Conservation (phyloP, 2,113 vertebrate genomes). For the Nettapus auritus region DNA sequence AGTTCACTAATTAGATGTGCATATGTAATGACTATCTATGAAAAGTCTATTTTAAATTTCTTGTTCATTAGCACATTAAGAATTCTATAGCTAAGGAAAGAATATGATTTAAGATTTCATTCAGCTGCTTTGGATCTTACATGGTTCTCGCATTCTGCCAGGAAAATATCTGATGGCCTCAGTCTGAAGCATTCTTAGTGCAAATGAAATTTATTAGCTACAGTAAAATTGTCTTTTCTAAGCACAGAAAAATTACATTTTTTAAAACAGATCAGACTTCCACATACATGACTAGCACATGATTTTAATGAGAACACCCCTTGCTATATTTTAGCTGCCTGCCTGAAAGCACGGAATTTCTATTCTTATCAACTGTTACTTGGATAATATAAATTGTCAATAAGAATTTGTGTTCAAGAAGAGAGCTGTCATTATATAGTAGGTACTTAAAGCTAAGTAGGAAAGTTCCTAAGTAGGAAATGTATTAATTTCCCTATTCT, state of each 20-base stretch:
- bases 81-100: not conserved
- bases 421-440: not conserved
- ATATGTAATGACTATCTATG: not conserved
- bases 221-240: not conserved
- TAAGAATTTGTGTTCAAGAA: not conserved
- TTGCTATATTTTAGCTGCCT: not conserved
- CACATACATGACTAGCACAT: not conserved
- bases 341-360: not conserved
- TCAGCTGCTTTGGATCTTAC: not conserved
- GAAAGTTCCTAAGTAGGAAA: not conserved
- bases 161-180: not conserved
- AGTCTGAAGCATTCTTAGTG: not conserved
- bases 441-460: not conserved
- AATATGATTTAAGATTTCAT: not conserved
- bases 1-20: not conserved
- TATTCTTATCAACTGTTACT: no score
- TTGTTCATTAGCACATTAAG: not conserved
- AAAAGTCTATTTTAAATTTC: not conserved
- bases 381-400: no score
- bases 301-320: not conserved
- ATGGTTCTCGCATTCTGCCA: not conserved
- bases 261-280: not conserved
- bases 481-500: not conserved
- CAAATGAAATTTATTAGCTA: not conserved
- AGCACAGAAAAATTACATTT: not conserved